Evolutionary conservation across 2,888 invertebrate genomes (phyloP).

Genomic region (Cryptops parisi): DNA sequence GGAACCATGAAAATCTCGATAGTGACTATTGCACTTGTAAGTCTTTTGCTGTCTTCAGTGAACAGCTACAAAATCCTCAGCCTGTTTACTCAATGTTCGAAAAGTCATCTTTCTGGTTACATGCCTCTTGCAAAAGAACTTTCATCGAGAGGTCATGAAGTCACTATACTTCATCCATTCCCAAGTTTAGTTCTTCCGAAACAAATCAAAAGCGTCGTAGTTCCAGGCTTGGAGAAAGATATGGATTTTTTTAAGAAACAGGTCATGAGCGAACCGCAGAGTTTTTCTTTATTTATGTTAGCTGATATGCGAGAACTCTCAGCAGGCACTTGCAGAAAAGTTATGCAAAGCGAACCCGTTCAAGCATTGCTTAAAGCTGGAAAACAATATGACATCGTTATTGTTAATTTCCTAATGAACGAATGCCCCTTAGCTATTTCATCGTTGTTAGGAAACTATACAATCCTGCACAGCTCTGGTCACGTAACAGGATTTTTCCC

Average conservation of each 20-base stretch:
- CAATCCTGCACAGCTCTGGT: neutral
- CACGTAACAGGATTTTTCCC: neutral
- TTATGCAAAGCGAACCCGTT: neutral
- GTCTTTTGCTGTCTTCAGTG: neutral
- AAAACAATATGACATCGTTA: conserved; percentile 4
- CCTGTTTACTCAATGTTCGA: neutral
- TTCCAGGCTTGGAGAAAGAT: neutral
- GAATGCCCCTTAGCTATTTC: conserved; percentile 4
- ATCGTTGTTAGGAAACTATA: conserved; percentile 1
- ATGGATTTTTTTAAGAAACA: neutral
- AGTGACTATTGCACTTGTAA: neutral
- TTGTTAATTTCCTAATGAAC: neutral
- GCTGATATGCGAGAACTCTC: neutral
- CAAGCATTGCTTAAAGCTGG: conserved; percentile 1
- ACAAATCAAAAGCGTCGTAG: neutral
- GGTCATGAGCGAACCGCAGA: neutral
- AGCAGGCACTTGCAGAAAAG: neutral
- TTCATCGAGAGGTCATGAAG: neutral
- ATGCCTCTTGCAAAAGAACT: neutral
- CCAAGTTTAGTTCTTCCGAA: neutral
- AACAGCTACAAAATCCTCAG: neutral
- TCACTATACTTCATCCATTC: neutral
- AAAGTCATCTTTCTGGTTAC: neutral
- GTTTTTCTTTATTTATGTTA: too few species aligned
- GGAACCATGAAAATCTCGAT: too few species aligned